These are phyloP conservation scores for Sinopyrophorus schimmeli DNA, from an alignment of 2,888 invertebrate genomes.

Conservation along the genomic window DNA sequence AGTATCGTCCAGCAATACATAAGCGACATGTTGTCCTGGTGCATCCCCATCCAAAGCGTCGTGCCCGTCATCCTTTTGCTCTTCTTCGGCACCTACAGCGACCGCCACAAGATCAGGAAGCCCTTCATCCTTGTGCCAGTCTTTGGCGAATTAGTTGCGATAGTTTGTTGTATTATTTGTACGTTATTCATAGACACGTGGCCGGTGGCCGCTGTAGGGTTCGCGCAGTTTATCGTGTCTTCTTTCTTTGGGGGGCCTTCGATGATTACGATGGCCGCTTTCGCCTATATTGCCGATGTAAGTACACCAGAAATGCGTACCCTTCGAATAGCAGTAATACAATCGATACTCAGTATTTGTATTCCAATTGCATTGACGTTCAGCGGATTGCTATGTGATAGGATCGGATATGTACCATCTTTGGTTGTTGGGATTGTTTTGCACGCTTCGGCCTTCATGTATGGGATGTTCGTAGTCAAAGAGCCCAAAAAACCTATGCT, in stretches of 20 bases:
- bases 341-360: constrained; percentile 46
- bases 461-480: constrained; percentile 47
- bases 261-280: constrained; percentile 51
- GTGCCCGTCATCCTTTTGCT: constrained; percentile 50
- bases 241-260: constrained; percentile 63
- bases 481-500: constrained; percentile 40
- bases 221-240: constrained; percentile 58
- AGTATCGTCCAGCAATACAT: constrained; percentile 55
- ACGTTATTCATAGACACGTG: constrained; percentile 61
- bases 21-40: constrained; percentile 54
- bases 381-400: constrained; percentile 44
- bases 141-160: constrained; percentile 53
- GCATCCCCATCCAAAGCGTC: constrained; percentile 45
- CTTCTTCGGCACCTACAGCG: constrained; percentile 53
- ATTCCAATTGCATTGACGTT: constrained; percentile 42
- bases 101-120: constrained; percentile 50
- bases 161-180: constrained; percentile 57
- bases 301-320: constrained; percentile 63
- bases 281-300: constrained; percentile 52
- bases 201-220: constrained; percentile 57
- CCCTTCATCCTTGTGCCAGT: constrained; percentile 51
- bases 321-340: constrained; percentile 63
- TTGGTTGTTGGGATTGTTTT: constrained; percentile 42
- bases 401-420: constrained; percentile 47
- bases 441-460: constrained; percentile 42